A percentile compares a stretch with the other conserved stretches of the same genome.
Evolutionary conservation across 2,113 vertebrate genomes (phyloP).

Genomic region (Haplochromis vanheusdeni): DNA sequence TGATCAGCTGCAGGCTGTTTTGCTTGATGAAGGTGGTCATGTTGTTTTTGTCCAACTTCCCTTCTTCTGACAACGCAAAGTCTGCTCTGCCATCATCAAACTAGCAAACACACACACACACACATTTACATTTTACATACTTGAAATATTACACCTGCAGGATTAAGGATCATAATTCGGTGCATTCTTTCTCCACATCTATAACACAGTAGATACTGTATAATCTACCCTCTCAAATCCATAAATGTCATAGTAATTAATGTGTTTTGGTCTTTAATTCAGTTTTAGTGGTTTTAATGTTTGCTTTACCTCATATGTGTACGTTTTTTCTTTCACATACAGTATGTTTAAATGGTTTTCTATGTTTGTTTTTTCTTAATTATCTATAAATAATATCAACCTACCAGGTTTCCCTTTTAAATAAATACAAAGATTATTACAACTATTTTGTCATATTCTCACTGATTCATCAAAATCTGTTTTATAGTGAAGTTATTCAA

Average conservation of each 20-base stretch:
- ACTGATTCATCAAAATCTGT: not conserved
- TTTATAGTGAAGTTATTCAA: not conserved
- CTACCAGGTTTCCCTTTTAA: not conserved
- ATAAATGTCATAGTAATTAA: not conserved
- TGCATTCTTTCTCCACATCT: not conserved
- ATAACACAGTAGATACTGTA: not conserved
- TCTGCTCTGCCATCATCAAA: slow-evolving; percentile 80
- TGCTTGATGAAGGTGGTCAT: slow-evolving; percentile 69
- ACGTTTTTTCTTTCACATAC: not conserved
- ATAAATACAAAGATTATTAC: not conserved
- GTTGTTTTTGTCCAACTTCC: slow-evolving; percentile 62
- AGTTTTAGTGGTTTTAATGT: not conserved
- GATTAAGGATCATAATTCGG: not conserved
- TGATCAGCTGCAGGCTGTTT: slow-evolving; percentile 82
- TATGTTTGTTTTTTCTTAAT: not conserved
- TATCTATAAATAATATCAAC: not conserved
- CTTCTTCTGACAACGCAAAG: slow-evolving; percentile 57
- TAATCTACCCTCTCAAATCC: not conserved
- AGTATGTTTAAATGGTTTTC: not conserved
- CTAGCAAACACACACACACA: slow-evolving; percentile 52
- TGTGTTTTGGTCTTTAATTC: not conserved
- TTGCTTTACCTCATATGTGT: not conserved
- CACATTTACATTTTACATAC: not conserved
- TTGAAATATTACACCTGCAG: not conserved
- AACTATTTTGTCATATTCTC: not conserved